phyloP scores from a whole-genome alignment of 2,113 vertebrate species.

The Leptocoma aspasia region DNA sequence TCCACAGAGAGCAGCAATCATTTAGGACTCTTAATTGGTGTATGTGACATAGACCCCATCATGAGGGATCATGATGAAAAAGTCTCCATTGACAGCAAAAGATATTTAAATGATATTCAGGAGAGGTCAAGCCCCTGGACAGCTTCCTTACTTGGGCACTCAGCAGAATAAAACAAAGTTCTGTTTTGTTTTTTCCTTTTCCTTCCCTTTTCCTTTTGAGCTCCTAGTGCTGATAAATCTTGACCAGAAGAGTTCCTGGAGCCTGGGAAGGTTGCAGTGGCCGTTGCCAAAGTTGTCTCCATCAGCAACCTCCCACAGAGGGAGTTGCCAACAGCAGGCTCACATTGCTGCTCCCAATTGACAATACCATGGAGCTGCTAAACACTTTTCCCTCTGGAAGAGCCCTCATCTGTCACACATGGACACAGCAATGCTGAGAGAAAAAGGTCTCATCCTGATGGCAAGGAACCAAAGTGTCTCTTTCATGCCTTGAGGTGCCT shows the following conservation, averaged over 20 bases:
- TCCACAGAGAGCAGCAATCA: not conserved
- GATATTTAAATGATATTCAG: not conserved
- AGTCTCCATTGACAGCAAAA: not conserved
- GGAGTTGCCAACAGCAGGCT: not conserved
- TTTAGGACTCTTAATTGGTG: not conserved
- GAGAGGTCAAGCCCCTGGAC: not conserved
- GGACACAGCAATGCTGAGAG: not conserved
- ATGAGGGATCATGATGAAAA: not conserved
- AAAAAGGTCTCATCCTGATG: not conserved
- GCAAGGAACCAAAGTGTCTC: rapidly evolving
- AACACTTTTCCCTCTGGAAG: not conserved
- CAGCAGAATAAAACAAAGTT: not conserved
- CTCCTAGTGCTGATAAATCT: not conserved
- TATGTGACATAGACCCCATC: not conserved
- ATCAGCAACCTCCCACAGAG: not conserved
- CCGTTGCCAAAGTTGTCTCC: not conserved
- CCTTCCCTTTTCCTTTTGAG: not conserved
- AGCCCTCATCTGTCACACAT: not conserved
- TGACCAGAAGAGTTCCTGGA: not conserved
- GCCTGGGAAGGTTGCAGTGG: not conserved
- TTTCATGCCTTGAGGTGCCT: not conserved
- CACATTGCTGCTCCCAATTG: not conserved
- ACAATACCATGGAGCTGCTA: rapidly evolving
- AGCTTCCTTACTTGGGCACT: not conserved
- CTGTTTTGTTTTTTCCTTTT: not conserved